Conservation (phyloP, 2,797 vertebrate genomes). For the Tachyglossus aculeatus region DNA sequence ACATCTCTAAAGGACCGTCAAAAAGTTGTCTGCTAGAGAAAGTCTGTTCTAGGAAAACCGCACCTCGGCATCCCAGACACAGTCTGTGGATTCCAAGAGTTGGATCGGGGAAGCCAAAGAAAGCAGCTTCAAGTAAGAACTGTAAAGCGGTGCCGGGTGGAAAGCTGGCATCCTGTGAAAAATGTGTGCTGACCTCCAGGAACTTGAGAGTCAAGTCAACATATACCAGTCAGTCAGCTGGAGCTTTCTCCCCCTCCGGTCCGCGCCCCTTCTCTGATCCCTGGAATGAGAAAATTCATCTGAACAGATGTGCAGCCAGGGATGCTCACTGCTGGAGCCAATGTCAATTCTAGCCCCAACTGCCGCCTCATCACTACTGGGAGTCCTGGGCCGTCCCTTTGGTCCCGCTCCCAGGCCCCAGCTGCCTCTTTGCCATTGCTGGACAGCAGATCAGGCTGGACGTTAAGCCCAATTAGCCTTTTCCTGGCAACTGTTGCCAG, state of each 20-base stretch:
- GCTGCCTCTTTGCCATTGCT: too few species aligned
- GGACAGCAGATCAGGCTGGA: too few species aligned
- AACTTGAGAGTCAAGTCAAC: slow-evolving; percentile 42
- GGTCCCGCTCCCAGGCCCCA: not conserved
- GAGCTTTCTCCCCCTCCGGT: slow-evolving; percentile 43
- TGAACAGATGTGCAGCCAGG: slow-evolving; percentile 14
- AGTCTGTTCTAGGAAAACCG: slow-evolving; percentile 71
- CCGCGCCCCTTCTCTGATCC: slow-evolving; percentile 53
- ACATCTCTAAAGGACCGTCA: slow-evolving; percentile 75
- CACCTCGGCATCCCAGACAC: slow-evolving; percentile 55
- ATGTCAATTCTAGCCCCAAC: not conserved
- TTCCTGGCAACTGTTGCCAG: not conserved
- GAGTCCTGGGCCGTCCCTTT: not conserved
- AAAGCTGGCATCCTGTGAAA: slow-evolving; percentile 71
- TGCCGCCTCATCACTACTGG: not conserved
- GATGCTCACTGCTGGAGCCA: not conserved
- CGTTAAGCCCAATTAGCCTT: not conserved
- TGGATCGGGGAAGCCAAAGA: slow-evolving; percentile 71
- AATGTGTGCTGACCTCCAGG: slow-evolving; percentile 58
- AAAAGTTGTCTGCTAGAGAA: slow-evolving; percentile 68
- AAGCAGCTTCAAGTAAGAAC: slow-evolving; percentile 80
- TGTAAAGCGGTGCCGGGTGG: slow-evolving; percentile 60
- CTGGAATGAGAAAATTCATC: slow-evolving; percentile 45
- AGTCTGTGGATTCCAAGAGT: slow-evolving; percentile 63
- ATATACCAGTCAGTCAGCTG: slow-evolving; percentile 60